Base-by-base conservation (phyloP, 2,113 vertebrate species). In the Myodes glareolus region DNA sequence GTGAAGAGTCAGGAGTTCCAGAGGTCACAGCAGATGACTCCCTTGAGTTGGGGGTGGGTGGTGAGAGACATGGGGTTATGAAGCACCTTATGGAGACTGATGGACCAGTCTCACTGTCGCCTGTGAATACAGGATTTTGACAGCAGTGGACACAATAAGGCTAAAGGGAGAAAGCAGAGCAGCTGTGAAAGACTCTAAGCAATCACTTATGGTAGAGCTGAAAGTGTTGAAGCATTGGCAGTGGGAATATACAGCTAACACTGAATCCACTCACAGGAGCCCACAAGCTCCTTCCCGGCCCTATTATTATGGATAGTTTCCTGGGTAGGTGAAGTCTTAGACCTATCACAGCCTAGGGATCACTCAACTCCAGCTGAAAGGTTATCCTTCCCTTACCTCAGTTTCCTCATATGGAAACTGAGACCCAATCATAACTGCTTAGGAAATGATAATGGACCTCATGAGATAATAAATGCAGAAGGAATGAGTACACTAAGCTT, bases 401-500 rank as follows among this genome's bases (percentile, higher is more conserved):
- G 10, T 72, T 70, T 94, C 42, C n/a, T 90, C 13, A 0, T 7
- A 21, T 45, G 70, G 96, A 93, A 76, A 84, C 67, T 47, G 33
- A 88, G 23, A 65, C 16, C 27, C 39, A 14, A 63, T 76, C 36
- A 78, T 10, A 91, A 52, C 33, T 52, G 50, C 36, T 21, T 88
- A 39, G 5, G 19, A 91, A 94, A 45, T 33, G 21, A 39, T 39
- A 55, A 58, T 55, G 13, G 42, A 14, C n/a, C 47, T 3, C 5
- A 6, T 55, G 7, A 47, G 82, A 93, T 47, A 88, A 88, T 65
- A 88, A 94, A 78, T 84, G 68, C 78, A 70, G 68, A 94, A 78
- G 19, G 13, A 96, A 90, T 70, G 29, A 77, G n/a, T 73, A 31
- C 29, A 23, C 87, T 84, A 80, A 70, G 11, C 29, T 80, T 80